These are phyloP conservation scores for Hypomecis punctinalis DNA, from an alignment of 2,888 invertebrate genomes.

Conservation along the genomic window DNA sequence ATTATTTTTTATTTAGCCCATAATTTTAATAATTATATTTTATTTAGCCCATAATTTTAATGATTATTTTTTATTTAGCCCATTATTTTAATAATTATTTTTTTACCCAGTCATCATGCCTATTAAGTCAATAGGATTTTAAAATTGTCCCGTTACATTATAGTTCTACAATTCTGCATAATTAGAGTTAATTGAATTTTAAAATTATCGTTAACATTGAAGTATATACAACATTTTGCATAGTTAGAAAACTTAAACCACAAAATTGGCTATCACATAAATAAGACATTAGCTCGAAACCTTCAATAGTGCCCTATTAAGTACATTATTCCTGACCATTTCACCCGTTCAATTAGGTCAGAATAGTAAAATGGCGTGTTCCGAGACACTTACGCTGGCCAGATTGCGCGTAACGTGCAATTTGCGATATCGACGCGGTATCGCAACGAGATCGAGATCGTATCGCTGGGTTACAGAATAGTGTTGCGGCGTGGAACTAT, in stretches of 20 bases:
- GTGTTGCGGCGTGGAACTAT: neutral
- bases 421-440: slow-evolving; percentile 38
- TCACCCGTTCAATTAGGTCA: slow-evolving; percentile 29
- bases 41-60: no score
- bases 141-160: no score
- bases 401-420: slow-evolving; percentile 39
- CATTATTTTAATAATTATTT: no score
- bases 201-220: neutral
- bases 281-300: slow-evolving; percentile 30
- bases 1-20: no score
- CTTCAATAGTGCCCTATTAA: slow-evolving; percentile 29
- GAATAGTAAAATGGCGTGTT: slow-evolving; percentile 39
- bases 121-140: no score
- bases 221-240: neutral
- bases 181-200: no score
- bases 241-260: neutral
- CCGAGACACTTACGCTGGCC: slow-evolving; percentile 30
- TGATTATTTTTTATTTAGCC: no score
- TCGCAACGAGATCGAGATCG: slow-evolving; percentile 39
- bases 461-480: slow-evolving; percentile 40
- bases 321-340: slow-evolving; percentile 28
- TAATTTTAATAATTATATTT: no score
- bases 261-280: slow-evolving; percentile 24
- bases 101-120: no score
- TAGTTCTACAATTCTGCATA: no score